Evolutionary conservation across 2,888 invertebrate genomes (phyloP), one percentile per base, ranked within the genome.

Genomic region (Ochlodes sylvanus): DNA sequence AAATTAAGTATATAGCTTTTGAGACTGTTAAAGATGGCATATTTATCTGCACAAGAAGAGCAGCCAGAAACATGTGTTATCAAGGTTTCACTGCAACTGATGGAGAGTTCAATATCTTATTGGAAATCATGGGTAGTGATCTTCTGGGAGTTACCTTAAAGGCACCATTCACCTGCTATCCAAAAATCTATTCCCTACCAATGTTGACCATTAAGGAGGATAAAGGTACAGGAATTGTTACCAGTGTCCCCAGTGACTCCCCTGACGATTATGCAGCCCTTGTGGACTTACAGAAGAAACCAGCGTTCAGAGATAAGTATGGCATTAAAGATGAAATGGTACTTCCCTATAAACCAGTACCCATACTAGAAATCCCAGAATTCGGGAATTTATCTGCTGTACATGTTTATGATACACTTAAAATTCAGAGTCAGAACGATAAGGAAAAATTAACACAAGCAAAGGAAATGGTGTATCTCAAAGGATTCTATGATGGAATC

Each of bases 251-350:
- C 0, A 99, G 99, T 0, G 99, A 99, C 92, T 97, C 99, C 0
- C 99, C 99, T 0, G 99, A 99, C 87, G 99, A 99, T 89, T 99
- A 97, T 88, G 99, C 99, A 0, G 99, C 99, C 7, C 94, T 99
- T 5, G 94, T 96, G 10, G 99, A 99, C 89, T 92, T 99, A 70
- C 98, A 99, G 85, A 99, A 99, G 86, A 99, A 99, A 86, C 95
- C 96, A 81, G 95, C 98, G 0, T 95, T 99, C 71, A 94, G 99
- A 73, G 97, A 98, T 86, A 99, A 99, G 84, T 99, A 98, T 86
- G 95, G 95, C 10, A 96, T 99, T 66, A 94, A 92, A 69, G 98
- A 98, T 83, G 94, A 94, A 75, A 95, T 95, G 95, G 94, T 95
- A 4, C 77, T 96, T 6, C 95, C 95, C 0, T 96, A 85, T 77